Conservation (phyloP, 2,888 invertebrate species). For the Cataglyphis altisquamis region DNA sequence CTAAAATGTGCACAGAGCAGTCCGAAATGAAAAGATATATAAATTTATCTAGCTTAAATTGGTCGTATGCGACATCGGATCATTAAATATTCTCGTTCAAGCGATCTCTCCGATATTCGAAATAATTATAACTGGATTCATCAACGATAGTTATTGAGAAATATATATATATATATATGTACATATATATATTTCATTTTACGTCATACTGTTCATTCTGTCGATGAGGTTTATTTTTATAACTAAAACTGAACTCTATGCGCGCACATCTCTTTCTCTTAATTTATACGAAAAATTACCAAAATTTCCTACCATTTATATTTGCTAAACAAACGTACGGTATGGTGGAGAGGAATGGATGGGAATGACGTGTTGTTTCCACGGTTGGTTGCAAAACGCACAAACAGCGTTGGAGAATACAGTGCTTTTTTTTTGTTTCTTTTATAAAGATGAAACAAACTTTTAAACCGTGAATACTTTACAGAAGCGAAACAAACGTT, state of each 20-base stretch:
- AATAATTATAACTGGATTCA: conserved; percentile 22
- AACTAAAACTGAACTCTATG: conserved; percentile 27
- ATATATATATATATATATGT: no score
- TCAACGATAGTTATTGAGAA: not conserved
- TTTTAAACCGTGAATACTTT: conserved; percentile 14
- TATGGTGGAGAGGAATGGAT: conserved; percentile 13
- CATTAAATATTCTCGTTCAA: conserved; percentile 5
- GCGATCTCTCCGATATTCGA: not conserved
- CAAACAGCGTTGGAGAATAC: conserved; percentile 18
- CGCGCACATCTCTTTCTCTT: not conserved
- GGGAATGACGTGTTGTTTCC: conserved; percentile 50
- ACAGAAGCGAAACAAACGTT: conserved; percentile 4
- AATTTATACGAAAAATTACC: conserved; percentile 39
- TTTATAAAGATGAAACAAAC: conserved; percentile 23
- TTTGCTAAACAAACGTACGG: conserved; percentile 35
- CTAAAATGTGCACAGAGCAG: not conserved
- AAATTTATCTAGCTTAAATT: not conserved
- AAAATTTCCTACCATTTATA: conserved; percentile 47
- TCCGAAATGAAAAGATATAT: not conserved
- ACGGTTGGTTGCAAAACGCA: conserved; percentile 7
- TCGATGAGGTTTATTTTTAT: conserved; percentile 17
- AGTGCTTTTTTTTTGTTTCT: conserved; percentile 14
- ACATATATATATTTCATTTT: not conserved
- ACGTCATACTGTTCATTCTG: not conserved
- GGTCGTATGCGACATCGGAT: not conserved